Percentiles rank a stretch among this genome's conserved stretches.
Evolutionary conservation across 2,797 vertebrate species (phyloP).

Genomic region (Thamnophis elegans): DNA sequence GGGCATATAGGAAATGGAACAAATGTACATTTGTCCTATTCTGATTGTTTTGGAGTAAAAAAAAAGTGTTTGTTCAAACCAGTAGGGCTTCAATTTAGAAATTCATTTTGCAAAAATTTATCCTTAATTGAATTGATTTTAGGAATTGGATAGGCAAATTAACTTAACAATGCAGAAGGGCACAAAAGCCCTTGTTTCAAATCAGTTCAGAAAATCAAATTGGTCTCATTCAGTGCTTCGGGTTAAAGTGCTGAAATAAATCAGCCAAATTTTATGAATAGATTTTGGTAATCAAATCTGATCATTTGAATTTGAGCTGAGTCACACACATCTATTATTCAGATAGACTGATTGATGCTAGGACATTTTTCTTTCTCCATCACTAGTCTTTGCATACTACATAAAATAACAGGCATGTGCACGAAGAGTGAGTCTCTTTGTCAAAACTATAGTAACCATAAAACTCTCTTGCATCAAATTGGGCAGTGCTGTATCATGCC

Average conservation of each 20-base stretch:
- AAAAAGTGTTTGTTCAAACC: neutral
- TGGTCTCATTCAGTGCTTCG: neutral
- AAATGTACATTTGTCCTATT: neutral
- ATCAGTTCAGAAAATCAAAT: neutral
- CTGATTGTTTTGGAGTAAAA: neutral
- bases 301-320: neutral
- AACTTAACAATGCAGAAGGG: neutral
- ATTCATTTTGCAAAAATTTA: neutral
- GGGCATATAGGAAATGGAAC: neutral
- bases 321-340: neutral
- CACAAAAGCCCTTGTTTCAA: neutral
- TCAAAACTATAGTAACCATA: neutral
- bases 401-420: neutral
- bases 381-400: neutral
- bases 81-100: neutral
- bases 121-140: neutral
- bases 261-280: neutral
- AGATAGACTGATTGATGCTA: neutral
- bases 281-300: neutral
- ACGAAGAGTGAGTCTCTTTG: neutral
- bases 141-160: neutral
- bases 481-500: neutral
- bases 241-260: neutral
- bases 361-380: neutral
- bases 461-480: neutral